Evolutionary conservation across 2,113 vertebrate species (phyloP), one percentile per base, ranked within the genome.

Genomic region (Lepus timidus): DNA sequence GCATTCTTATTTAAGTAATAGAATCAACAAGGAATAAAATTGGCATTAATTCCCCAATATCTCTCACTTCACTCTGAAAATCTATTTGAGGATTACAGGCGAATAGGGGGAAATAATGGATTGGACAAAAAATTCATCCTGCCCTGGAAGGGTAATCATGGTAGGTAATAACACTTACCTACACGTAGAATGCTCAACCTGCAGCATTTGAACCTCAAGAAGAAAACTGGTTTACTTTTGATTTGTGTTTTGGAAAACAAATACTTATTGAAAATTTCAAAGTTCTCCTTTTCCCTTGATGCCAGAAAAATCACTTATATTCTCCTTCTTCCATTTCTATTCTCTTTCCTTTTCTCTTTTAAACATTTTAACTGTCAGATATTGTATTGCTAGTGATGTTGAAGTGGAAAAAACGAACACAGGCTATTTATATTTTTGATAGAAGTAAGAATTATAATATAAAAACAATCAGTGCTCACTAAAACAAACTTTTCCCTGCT

Each of bases 231-330:
- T 51, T 90, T 36, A 87, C 85, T 94, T 92, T 93, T 78, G 58
- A 61, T 81, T 58, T 74, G 23, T 49, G 14, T 88, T 90, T 85
- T 76, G 3, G 5, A 19, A 88, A 70, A 70, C 11, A 94, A 85
- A 20, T 44, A 44, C 49, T 81, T 93, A 65, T 0, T 70, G 44
- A 80, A 51, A 49, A 36, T 67, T 67, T 83, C 39, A 10, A 61
- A 85, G 22, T 82, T 49, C 79, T 68, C 78, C 9, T 91, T 84
- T 80, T 82, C 23, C 20, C 65, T 94, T 67, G 27, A 12, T 84
- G 14, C 39, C 91, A 91, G 89, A 84, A 93, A 91, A 82, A 88
- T 55, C 31, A 58, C 80, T 91, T 85, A 65, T 9, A 36, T 85
- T 85, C 14, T 85, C 27, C 3, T 90, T 73, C 9, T 9, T 36